Base-by-base conservation (phyloP, 1,140 invertebrate species). In the Drosophila sp. region DNA sequence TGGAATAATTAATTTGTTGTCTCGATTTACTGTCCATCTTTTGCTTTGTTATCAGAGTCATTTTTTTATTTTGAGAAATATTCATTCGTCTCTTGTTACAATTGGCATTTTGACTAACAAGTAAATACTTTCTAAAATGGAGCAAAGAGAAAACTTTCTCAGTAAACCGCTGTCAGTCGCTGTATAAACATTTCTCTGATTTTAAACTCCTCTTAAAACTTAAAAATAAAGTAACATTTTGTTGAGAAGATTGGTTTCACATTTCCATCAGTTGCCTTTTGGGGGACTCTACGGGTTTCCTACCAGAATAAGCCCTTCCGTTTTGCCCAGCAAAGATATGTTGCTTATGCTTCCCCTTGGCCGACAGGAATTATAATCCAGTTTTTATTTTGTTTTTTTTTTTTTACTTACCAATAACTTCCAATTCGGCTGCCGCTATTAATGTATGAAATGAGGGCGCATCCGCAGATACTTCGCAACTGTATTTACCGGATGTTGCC, bases 361-460 rank as follows among this genome's bases (percentile, higher is more conserved):
- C 8, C 23, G 17, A 17, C 17, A 17, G 17, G 17, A 17, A 17
- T 23, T 57, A 56, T n/a, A 56, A 56, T 17, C 17, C 54, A 29
- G 5, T 3, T 32, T 57, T 60, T 40, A 30, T 2, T 65, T 56
- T 23, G 7, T 35, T 27, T 29, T 56, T 44, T 7, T 6, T 35
- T 71, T 84, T 71, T 74, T 58, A 92, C 94, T 95, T 93, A 96
- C 96, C 95, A 64, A 96, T 95, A 67, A 97, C 95, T 79, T 95
- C 94, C 94, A 96, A 94, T 70, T 94, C 93, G 57, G 94, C 94
- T 55, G 94, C 94, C 69, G 95, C 94, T 76, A 95, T 94, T 32
- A 95, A 94, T 1, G 97, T 97, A 91, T 96, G 95, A 92, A 98
- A 98, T 54, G 96, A 96, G 4, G 97, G 97, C 27, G 96, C 96